Evolutionary conservation across 2,888 invertebrate genomes (phyloP), one percentile per base, ranked within the genome.

Genomic region (Cephus rjabovi): DNA sequence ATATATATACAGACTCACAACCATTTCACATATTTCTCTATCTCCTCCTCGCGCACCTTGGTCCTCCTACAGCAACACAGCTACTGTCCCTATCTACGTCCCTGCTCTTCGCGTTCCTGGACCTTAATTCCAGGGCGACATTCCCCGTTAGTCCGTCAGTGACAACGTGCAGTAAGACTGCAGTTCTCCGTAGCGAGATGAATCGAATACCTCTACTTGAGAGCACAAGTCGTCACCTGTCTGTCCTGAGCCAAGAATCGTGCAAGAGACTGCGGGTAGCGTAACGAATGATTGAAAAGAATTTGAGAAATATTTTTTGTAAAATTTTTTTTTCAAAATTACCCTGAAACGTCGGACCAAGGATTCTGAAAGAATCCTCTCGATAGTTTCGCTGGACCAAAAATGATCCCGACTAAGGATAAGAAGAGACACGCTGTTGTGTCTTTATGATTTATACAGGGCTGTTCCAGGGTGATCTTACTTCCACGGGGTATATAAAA

Each of bases 61-160:
- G 86, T 85, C 86, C 83, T 83, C 73, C 23, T 23, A 40, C 40
- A 4, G 40, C 9, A 56, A 15, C 56, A 15, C 56, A 56, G 56
- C 56, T 56, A 56, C 56, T 6, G 56, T 56, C 56, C 56, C 56
- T 56, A 56, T 56, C 56, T 56, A 23, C 56, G 23, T 56, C 56
- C 56, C 56, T 56, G 56, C 56, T 56, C 23, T 56, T 23, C 56
- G 56, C 56, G 56, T 56, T 56, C 56, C 81, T 82, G 77, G 81
- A 79, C 87, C 86, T 86, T 86, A 86, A 87, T 87, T 87, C 85
- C 87, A 84, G 34, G 81, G 82, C 80, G 81, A 81, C 84, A 85
- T 87, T 87, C 84, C 80, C 75, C 84, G 83, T 83, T 84, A 82
- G 81, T 80, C 82, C 81, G 77, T 73, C 79, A 71, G 31, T 71